Percentiles rank a stretch among this genome's conserved stretches.
phyloP scores from a whole-genome alignment of 1,140 invertebrate genomes.

The Heterodera schachtii region DNA sequence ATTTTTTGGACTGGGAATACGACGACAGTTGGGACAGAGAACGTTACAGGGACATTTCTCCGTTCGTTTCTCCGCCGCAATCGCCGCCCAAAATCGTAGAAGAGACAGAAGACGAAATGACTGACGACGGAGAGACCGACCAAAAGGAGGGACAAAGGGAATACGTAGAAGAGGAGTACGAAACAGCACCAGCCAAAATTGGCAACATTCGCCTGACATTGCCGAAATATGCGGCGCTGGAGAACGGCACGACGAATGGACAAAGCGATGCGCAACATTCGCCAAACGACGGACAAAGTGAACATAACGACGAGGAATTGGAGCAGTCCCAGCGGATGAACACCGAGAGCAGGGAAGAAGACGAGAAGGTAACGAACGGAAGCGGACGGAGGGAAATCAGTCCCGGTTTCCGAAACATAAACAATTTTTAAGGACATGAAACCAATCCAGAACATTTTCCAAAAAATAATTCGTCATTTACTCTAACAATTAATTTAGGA shows the following conservation, averaged over 20 bases:
- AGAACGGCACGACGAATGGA: background rate
- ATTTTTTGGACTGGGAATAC: conserved; percentile 1
- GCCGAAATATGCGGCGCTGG: background rate
- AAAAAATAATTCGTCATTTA: background rate
- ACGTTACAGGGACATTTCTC: conserved; percentile 9
- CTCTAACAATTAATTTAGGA: background rate
- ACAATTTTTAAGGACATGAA: too few relatives aligned
- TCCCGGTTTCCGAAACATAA: too few relatives aligned
- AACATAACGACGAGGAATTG: background rate
- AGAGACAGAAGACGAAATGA: background rate
- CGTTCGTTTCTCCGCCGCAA: background rate
- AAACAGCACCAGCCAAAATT: background rate
- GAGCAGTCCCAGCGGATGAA: background rate
- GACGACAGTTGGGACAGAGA: background rate
- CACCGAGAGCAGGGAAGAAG: background rate
- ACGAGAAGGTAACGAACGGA: too few relatives aligned
- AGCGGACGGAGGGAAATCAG: too few relatives aligned
- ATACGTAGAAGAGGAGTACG: background rate
- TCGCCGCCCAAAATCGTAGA: background rate
- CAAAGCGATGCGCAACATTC: background rate
- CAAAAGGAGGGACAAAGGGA: background rate
- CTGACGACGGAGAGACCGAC: background rate
- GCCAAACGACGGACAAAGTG: background rate
- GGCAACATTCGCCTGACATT: background rate
- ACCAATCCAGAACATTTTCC: too few relatives aligned